Conservation (phyloP, 2,797 vertebrate species). For the Crenichthys baileyi region DNA sequence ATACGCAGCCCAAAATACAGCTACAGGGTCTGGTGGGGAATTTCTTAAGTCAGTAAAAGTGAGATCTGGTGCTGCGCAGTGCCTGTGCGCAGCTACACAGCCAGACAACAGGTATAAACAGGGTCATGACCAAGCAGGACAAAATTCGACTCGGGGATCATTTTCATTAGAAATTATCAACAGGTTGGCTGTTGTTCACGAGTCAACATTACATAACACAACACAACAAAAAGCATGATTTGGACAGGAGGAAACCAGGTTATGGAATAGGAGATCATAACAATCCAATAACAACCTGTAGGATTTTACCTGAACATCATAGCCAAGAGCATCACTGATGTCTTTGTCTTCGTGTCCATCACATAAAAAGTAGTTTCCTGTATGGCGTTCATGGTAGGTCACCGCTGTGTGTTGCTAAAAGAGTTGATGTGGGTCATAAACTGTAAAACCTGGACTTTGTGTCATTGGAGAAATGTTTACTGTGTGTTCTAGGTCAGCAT, state of each 20-base stretch:
- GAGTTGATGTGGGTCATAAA: conserved; percentile 31
- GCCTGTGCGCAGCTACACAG: conserved; percentile 40
- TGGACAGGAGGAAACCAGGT: conserved; percentile 34
- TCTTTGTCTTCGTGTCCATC: conserved; percentile 28
- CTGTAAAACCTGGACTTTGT: conserved; percentile 41
- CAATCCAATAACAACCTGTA: conserved; percentile 41
- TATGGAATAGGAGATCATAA: conserved; percentile 41
- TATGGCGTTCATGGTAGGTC: conserved; percentile 15
- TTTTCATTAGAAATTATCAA: conserved; percentile 12
- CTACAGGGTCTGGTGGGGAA: conserved; percentile 18
- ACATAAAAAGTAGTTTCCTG: conserved; percentile 11
- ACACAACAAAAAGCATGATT: conserved; percentile 18
- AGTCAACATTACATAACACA: conserved; percentile 7
- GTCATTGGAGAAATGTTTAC: conserved; percentile 23
- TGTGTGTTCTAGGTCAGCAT: conserved; percentile 33
- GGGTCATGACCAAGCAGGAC: conserved; percentile 12
- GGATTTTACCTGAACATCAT: conserved; percentile 37
- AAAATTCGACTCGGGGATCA: background rate
- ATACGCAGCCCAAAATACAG: conserved; percentile 18
- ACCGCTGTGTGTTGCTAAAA: conserved; percentile 12
- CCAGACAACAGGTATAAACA: conserved; percentile 30
- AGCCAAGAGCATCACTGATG: conserved; percentile 48
- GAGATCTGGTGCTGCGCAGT: conserved; percentile 24
- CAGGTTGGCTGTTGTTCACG: conserved; percentile 19
- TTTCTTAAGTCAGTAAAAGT: conserved; percentile 36